phyloP scores from a whole-genome alignment of 2,888 invertebrate species.

The Acronicta leporina region DNA sequence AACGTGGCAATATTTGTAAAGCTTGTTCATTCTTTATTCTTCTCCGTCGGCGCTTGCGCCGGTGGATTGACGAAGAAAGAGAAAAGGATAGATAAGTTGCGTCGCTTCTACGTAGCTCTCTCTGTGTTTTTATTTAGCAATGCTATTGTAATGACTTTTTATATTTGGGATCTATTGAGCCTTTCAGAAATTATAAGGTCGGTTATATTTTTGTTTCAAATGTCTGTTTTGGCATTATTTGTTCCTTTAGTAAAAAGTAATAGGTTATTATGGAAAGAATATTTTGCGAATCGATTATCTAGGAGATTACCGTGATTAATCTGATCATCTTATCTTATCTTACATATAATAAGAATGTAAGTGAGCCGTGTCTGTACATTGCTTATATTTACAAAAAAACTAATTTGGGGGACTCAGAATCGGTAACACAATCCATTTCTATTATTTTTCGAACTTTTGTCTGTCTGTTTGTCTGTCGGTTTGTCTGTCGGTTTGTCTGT shows the following conservation, averaged over 20 bases:
- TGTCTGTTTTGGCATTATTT: constrained; percentile 1
- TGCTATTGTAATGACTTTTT: background rate
- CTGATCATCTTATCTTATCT: no score
- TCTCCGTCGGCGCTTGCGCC: background rate
- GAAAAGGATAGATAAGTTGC: background rate
- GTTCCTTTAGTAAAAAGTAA: background rate
- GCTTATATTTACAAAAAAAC: no score
- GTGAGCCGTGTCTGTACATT: no score
- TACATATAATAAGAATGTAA: no score
- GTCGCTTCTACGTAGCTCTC: background rate
- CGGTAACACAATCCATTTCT: no score
- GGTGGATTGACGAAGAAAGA: background rate
- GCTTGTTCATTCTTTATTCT: background rate
- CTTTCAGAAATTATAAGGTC: background rate
- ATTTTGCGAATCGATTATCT: background rate
- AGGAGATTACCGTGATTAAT: background rate
- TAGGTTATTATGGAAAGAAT: constrained; percentile 1
- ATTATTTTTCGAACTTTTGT: no score
- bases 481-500: no score
- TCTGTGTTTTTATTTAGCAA: background rate
- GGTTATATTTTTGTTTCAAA: background rate
- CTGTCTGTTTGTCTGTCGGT: no score
- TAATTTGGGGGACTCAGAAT: no score
- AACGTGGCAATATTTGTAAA: background rate
- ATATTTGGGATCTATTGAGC: background rate